Base-by-base conservation (phyloP, 2,113 vertebrate genomes). In the Limanda limanda region DNA sequence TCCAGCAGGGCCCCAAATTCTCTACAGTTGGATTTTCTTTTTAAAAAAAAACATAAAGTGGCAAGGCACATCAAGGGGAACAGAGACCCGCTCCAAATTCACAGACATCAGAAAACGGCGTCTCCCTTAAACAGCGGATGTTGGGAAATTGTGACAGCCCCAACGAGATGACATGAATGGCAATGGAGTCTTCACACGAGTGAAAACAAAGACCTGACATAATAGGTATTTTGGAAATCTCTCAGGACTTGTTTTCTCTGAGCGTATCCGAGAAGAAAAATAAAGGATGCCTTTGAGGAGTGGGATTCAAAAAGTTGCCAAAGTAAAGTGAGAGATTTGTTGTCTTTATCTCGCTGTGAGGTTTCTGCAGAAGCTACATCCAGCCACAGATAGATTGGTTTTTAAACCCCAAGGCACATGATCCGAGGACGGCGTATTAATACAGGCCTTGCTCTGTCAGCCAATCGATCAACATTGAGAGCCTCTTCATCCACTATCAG, bases 251-350 rank as follows among this genome's bases (percentile, higher is more conserved):
- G 69, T 84, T 80, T 75, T 80, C 66, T 74, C n/a, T 8, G 20
- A 6, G 31, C 54, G 57, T 62, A 48, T 56, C 60, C 7, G 0
- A 55, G 24, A 74, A 80, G 40, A 56, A 75, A 86, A 84, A 81
- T 45, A 82, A 80, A 64, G 82, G 55, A 83, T 66, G 35, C 71
- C 82, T 88, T 86, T 78, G 74, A 84, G 76, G 73, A 74, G 57
- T 25, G 62, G 76, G 72, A 74, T 71, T 89, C 74, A 51, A 84
- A 84, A 88, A 89, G 91, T 76, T 88, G 56, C 81, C 42, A 78
- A 80, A 82, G 77, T 84, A 61, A 88, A 89, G 77, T 64, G 77
- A 86, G 73, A 68, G 56, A 86, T 85, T 84, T 86, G 79, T 79
- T 86, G 71, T 84, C 83, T 82, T 85, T 85, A 74, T 77, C 63